A percentile compares a stretch with the other conserved stretches of the same genome.
Conservation (phyloP, 2,797 vertebrate species). For the Acropternis orthonyx region DNA sequence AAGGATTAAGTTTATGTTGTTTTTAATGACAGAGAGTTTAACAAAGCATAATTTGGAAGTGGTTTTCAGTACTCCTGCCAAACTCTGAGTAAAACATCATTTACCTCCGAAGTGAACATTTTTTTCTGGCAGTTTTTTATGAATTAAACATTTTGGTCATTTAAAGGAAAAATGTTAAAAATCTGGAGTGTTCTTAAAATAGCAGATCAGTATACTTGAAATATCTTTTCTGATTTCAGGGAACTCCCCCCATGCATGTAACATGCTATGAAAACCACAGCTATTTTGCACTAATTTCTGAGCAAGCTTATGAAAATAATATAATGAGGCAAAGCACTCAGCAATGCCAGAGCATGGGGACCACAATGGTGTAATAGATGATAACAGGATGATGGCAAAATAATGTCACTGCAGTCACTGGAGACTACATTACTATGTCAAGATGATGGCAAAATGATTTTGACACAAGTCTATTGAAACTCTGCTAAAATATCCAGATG, state of each 20-base stretch:
- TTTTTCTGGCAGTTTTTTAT: conserved; percentile 53
- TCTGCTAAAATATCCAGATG: conserved; percentile 62
- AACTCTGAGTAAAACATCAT: conserved; percentile 56
- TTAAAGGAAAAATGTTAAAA: conserved; percentile 62
- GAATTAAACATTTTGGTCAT: conserved; percentile 67
- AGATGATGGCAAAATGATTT: conserved; percentile 68
- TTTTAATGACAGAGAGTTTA: conserved; percentile 43
- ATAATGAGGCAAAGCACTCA: conserved; percentile 49
- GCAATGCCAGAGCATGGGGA: conserved; percentile 62
- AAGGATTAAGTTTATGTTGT: conserved; percentile 36
- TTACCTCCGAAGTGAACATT: conserved; percentile 63
- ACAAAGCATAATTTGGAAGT: conserved; percentile 61
- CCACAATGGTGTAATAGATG: conserved; percentile 57
- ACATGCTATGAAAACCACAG: background rate
- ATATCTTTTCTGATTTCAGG: conserved; percentile 51
- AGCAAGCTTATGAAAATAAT: conserved; percentile 40
- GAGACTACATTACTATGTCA: conserved; percentile 69
- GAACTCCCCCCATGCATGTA: conserved; percentile 16
- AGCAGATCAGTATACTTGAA: conserved; percentile 29
- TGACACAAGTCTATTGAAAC: conserved; percentile 55
- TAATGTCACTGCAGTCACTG: conserved; percentile 66
- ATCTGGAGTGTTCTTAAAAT: conserved; percentile 63
- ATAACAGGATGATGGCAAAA: conserved; percentile 69
- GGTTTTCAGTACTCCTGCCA: conserved; percentile 41
- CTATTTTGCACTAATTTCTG: conserved; percentile 36